Percentiles rank a stretch among this genome's conserved stretches.
These are phyloP conservation scores for Siniperca obscura DNA, from an alignment of 2,797 vertebrate species.

Conservation along the genomic window DNA sequence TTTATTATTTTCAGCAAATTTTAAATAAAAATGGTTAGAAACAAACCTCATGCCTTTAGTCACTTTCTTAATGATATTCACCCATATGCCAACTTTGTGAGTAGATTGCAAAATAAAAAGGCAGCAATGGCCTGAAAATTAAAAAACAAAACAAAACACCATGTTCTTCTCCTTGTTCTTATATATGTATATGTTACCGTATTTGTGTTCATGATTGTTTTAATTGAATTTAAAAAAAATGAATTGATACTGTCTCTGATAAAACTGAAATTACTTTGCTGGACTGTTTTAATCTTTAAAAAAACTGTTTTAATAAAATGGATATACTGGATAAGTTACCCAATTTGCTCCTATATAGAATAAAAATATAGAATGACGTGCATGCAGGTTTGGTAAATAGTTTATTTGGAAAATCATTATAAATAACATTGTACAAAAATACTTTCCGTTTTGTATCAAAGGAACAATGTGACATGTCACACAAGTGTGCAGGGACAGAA, in stretches of 20 bases:
- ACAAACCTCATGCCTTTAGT: not conserved
- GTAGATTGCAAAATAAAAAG: not conserved
- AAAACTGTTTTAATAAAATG: not conserved
- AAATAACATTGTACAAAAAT: conserved; percentile 71
- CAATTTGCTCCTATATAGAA: not conserved
- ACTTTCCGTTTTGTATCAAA: conserved; percentile 48
- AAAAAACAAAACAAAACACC: too few species aligned
- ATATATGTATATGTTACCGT: not conserved
- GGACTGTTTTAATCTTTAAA: not conserved
- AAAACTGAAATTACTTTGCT: not conserved
- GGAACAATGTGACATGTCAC: conserved; percentile 21
- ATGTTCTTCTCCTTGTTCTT: not conserved
- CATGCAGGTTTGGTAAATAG: conserved; percentile 9
- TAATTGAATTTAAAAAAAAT: not conserved
- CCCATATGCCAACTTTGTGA: too few species aligned
- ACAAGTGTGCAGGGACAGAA: not conserved
- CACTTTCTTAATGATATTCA: not conserved
- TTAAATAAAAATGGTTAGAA: not conserved
- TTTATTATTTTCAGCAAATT: conserved; percentile 4
- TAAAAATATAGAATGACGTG: not conserved
- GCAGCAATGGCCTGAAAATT: too few species aligned
- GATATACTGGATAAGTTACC: not conserved
- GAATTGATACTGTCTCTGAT: too few species aligned
- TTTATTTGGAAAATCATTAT: conserved; percentile 66
- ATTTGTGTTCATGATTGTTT: not conserved